Conservation (phyloP, 2,797 vertebrate species). For the Myoxocephalus aenaeus region DNA sequence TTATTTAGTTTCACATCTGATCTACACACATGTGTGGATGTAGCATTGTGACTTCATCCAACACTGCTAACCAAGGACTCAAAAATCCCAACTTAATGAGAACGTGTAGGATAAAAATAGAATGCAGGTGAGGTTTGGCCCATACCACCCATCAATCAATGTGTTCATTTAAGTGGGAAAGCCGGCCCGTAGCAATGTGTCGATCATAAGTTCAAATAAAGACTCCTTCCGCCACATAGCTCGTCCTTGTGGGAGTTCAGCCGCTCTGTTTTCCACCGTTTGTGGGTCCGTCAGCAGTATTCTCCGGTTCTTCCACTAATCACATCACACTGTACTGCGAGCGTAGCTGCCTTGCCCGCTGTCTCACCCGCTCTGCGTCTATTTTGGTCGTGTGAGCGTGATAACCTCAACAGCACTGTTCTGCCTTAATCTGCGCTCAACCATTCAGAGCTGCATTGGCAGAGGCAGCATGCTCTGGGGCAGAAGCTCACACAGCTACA, state of each 20-base stretch:
- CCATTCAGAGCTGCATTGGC: slow-evolving; percentile 69
- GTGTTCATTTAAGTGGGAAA: slow-evolving; percentile 8
- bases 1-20: neutral
- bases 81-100: neutral
- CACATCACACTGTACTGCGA: slow-evolving; percentile 63
- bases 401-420: slow-evolving; percentile 85
- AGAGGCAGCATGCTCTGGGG: slow-evolving; percentile 62
- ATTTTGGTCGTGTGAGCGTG: slow-evolving; percentile 84
- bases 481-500: slow-evolving; percentile 30
- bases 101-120: slow-evolving; percentile 1
- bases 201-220: slow-evolving; percentile 33
- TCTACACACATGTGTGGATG: neutral
- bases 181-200: neutral
- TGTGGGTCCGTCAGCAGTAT: slow-evolving; percentile 66
- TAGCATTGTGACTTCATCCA: neutral
- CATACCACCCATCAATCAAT: slow-evolving; percentile 25
- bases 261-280: slow-evolving; percentile 49
- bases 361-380: slow-evolving; percentile 79
- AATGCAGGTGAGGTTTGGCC: neutral
- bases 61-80: neutral
- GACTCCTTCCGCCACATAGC: neutral
- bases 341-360: slow-evolving; percentile 69
- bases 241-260: slow-evolving; percentile 43
- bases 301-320: slow-evolving; percentile 56
- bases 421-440: slow-evolving; percentile 79